phyloP scores from a whole-genome alignment of 2,113 vertebrate species.

The Spermophilus dauricus region DNA sequence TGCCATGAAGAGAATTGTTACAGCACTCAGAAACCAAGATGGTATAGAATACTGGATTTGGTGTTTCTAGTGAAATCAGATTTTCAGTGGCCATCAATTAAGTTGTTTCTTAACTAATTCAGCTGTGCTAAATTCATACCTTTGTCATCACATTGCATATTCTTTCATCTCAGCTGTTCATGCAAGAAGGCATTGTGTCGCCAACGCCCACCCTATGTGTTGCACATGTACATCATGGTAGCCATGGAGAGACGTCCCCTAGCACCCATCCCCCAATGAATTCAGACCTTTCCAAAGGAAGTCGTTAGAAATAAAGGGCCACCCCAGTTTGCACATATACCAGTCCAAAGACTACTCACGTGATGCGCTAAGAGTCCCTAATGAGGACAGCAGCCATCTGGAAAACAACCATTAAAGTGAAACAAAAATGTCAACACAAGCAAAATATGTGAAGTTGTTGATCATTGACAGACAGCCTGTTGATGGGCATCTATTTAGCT shows the following conservation, averaged over 20 bases:
- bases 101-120: background rate
- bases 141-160: background rate
- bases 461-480: conserved; percentile 80
- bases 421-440: conserved; percentile 79
- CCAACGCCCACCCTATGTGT: rapidly evolving
- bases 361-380: conserved; percentile 60
- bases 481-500: conserved; percentile 83
- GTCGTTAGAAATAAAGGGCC: conserved; percentile 27
- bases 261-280: background rate
- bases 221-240: background rate
- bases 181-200: background rate
- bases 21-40: background rate
- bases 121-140: background rate
- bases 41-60: background rate
- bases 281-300: background rate
- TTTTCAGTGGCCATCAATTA: background rate
- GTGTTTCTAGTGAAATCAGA: background rate
- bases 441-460: conserved; percentile 78
- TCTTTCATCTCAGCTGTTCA: background rate
- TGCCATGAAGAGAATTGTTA: background rate
- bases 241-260: background rate
- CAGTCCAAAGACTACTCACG: conserved; percentile 39
- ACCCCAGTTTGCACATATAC: background rate
- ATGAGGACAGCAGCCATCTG: conserved; percentile 77
- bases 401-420: conserved; percentile 72